A percentile compares a stretch with the other conserved stretches of the same genome.
Conservation (phyloP, 2,113 vertebrate species). For the Hydrolagus affinis region DNA sequence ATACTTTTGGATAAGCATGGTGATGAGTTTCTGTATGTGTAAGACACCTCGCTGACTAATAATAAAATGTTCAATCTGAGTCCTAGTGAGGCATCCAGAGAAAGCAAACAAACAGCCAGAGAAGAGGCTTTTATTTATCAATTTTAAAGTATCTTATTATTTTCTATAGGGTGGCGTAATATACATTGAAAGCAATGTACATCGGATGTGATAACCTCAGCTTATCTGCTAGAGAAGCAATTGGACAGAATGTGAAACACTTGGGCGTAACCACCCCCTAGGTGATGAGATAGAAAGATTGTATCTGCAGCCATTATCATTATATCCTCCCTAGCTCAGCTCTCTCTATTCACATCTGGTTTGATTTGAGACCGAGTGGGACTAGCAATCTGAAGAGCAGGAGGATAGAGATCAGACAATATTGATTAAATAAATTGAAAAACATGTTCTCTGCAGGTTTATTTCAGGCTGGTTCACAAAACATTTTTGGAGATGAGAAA, state of each 20-base stretch:
- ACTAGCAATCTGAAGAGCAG: background rate
- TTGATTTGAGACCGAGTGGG: background rate
- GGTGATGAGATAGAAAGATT: background rate
- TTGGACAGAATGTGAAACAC: background rate
- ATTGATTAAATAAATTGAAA: background rate
- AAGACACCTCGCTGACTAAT: too few species aligned
- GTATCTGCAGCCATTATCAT: background rate
- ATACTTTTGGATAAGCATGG: too few species aligned
- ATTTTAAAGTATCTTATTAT: background rate
- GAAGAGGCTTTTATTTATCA: background rate
- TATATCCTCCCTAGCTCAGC: background rate
- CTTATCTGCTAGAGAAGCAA: background rate
- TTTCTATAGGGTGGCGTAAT: background rate
- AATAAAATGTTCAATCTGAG: too few species aligned
- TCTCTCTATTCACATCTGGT: background rate
- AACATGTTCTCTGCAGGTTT: background rate
- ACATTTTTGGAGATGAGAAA: background rate
- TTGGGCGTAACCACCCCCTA: background rate
- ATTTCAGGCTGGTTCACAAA: too few species aligned
- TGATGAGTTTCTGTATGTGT: too few species aligned
- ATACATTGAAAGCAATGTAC: background rate
- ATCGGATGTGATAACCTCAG: background rate
- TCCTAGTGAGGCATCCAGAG: background rate
- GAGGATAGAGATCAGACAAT: background rate
- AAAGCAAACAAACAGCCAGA: background rate